Conservation (phyloP, 2,888 invertebrate species). For the Heliothis peltigera region DNA sequence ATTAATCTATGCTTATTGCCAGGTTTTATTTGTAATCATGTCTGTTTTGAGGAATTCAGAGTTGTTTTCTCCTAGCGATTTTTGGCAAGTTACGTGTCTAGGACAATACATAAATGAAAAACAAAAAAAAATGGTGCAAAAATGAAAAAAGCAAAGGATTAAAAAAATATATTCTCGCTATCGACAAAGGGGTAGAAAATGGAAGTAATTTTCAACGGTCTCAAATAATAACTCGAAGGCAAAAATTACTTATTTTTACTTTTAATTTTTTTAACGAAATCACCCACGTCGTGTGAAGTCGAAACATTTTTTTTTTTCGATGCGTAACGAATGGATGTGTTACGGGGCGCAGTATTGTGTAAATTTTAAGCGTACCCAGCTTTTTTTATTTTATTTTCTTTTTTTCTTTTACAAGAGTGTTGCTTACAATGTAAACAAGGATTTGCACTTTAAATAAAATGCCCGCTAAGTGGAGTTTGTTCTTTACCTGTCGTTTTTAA, state of each 20-base stretch:
- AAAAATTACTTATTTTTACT: conserved; percentile 28
- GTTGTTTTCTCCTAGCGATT: too few relatives aligned
- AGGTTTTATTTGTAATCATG: too few relatives aligned
- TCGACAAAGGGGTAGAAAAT: conserved; percentile 39
- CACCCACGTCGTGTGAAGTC: conserved; percentile 49
- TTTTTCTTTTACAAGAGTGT: not conserved
- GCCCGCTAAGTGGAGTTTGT: conserved; percentile 1
- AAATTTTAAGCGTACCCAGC: conserved; percentile 26
- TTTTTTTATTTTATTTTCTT: conserved; percentile 3
- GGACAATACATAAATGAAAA: too few relatives aligned
- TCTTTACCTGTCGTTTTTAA: not conserved
- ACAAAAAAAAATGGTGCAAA: too few relatives aligned
- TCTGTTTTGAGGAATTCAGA: too few relatives aligned
- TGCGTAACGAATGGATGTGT: conserved; percentile 45
- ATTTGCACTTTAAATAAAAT: conserved; percentile 27
- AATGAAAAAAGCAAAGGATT: not conserved
- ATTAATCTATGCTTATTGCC: too few relatives aligned
- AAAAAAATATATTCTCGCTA: conserved; percentile 41
- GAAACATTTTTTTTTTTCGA: conserved; percentile 24
- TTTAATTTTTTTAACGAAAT: conserved; percentile 37
- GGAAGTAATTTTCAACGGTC: conserved; percentile 63
- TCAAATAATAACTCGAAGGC: conserved; percentile 36
- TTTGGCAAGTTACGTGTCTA: too few relatives aligned
- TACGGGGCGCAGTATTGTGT: conserved; percentile 42
- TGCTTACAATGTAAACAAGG: conserved; percentile 23